Evolutionary conservation across 2,888 invertebrate genomes (phyloP).

Genomic region (Erebia ligea): DNA sequence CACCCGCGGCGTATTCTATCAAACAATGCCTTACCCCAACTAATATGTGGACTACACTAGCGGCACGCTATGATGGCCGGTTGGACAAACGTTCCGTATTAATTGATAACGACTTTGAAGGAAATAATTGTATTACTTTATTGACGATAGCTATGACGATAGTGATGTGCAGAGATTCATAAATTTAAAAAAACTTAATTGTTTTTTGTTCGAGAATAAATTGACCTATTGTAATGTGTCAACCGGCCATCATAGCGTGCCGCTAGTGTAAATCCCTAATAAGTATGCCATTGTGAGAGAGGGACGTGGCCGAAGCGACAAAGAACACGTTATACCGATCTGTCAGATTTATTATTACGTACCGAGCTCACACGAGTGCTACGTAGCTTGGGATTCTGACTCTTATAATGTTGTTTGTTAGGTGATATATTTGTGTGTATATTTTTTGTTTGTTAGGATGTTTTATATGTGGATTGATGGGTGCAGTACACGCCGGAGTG

Average conservation of each 20-base stretch:
- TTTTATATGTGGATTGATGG: constrained; percentile 48
- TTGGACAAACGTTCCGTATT: too few species aligned
- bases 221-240: too few species aligned
- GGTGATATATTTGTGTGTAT: constrained; percentile 43
- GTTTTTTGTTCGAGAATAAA: too few species aligned
- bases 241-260: too few species aligned
- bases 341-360: constrained; percentile 53
- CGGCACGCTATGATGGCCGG: too few species aligned
- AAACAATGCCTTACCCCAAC: constrained; percentile 82
- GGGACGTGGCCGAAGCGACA: constrained; percentile 79
- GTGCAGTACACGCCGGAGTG: constrained; percentile 76
- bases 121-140: too few species aligned
- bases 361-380: constrained; percentile 32
- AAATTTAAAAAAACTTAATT: too few species aligned
- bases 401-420: constrained; percentile 32
- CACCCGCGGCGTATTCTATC: constrained; percentile 80
- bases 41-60: constrained; percentile 84
- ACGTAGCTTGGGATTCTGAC: constrained; percentile 41
- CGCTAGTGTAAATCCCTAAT: constrained; percentile 84
- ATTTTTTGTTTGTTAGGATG: constrained; percentile 45
- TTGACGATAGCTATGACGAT: too few species aligned
- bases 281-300: constrained; percentile 83
- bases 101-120: too few species aligned
- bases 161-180: too few species aligned
- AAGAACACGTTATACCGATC: constrained; percentile 83